Evolutionary conservation across 2,888 invertebrate species (phyloP), one percentile per base, ranked within the genome.

Genomic region (Troides aeacus): DNA sequence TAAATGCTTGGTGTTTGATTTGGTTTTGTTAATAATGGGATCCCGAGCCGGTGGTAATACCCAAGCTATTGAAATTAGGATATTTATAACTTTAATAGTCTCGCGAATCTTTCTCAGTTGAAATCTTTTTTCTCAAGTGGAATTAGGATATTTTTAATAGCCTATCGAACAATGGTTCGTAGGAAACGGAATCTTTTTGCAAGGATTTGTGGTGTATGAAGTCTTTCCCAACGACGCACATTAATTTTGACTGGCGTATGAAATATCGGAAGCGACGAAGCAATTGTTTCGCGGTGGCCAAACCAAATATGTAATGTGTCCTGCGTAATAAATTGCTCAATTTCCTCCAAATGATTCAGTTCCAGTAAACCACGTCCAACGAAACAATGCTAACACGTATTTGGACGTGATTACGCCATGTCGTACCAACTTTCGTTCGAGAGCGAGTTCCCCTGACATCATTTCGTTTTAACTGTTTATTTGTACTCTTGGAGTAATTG

Each of bases 271-370:
- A n/a, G 53, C 36, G 50, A 53, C 30, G 23, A 17, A 23, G 50
- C 62, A 42, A 64, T 39, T 1, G 64, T 23, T 15, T 23, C 23
- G 10, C 36, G 58, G 36, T 24, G 23, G 60, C 59, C 64, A 64
- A 60, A 53, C 64, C 42, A 30, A 56, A 53, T 30, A n/a, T 18
- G 50, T 24, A 23, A 69, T 53, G 60, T 42, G 53, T 50, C 30
- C 6, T 64, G 53, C 58, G 53, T 53, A 36, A 58, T 60, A 39
- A 53, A 64, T 69, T 60, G 59, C 64, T 42, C 60, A 56, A 64
- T 69, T 69, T 64, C 69, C 64, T 69, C 24, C 60, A 64, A 69
- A 69, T 68, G 60, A 68, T 60, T 64, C 64, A 68, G 50, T 69
- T 69, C 60, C 56, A 56, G 42, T 64, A 64, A 64, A 61, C 53